A percentile compares a stretch with the other conserved stretches of the same genome.
Conservation (phyloP, 2,797 vertebrate species). For the Vireo griseus region DNA sequence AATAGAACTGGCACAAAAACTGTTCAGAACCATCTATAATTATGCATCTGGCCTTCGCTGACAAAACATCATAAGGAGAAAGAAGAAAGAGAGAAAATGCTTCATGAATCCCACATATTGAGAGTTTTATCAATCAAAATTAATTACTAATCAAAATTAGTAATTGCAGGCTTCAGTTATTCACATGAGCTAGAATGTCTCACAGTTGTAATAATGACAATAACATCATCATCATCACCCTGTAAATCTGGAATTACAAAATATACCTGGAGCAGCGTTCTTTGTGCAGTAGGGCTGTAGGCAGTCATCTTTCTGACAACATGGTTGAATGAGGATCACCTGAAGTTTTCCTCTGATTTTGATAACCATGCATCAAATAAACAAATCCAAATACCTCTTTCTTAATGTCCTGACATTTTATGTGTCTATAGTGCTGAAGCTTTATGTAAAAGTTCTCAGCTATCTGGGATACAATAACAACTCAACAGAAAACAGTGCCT, state of each 20-base stretch:
- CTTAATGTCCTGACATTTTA: neutral
- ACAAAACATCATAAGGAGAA: neutral
- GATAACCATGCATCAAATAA: neutral
- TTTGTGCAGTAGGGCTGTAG: neutral
- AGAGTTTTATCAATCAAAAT: neutral
- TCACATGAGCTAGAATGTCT: neutral
- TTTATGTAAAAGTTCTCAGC: neutral
- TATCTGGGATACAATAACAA: neutral
- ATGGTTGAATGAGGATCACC: neutral
- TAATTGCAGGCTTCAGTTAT: neutral
- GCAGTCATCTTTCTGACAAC: neutral
- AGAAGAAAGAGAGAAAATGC: neutral
- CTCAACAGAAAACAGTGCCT: neutral
- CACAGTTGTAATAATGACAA: neutral
- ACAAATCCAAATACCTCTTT: neutral
- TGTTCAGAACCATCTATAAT: neutral
- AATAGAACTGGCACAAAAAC: neutral
- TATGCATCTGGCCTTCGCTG: neutral
- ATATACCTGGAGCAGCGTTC: neutral
- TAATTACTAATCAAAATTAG: neutral
- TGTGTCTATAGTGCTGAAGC: neutral
- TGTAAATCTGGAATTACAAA: neutral
- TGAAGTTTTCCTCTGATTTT: neutral
- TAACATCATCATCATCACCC: neutral
- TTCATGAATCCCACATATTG: fast-evolving